Conservation (phyloP, 2,113 vertebrate genomes). For the Pardalotus punctatus region DNA sequence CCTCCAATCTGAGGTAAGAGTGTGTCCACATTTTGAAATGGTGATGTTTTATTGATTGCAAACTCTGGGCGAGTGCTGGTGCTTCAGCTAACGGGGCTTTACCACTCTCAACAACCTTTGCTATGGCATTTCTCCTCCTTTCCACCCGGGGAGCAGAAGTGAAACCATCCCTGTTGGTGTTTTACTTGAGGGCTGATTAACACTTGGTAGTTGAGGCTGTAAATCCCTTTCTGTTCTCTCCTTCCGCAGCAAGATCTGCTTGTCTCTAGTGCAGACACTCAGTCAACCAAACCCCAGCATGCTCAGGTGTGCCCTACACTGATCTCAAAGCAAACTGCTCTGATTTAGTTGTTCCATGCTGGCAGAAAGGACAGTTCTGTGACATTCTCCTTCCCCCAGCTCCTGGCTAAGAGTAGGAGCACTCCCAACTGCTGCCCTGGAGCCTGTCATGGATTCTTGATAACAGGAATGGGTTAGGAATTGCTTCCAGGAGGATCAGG, state of each 20-base stretch:
- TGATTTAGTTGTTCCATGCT: not conserved
- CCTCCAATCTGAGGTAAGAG: not conserved
- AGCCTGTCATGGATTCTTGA: not conserved
- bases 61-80: not conserved
- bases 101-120: not conserved
- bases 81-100: slow-evolving; percentile 17
- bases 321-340: not conserved
- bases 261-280: not conserved
- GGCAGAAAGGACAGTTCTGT: not conserved
- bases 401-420: not conserved
- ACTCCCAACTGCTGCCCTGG: not conserved
- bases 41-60: not conserved
- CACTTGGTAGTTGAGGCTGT: not conserved
- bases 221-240: not conserved
- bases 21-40: not conserved
- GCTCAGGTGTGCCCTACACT: not conserved
- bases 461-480: not conserved
- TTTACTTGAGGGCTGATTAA: not conserved
- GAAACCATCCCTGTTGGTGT: not conserved
- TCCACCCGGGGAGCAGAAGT: not conserved
- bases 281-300: not conserved
- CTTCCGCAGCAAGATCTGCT: not conserved
- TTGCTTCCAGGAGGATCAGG: not conserved
- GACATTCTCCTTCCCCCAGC: not conserved
- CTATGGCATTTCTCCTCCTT: not conserved